Evolutionary conservation across 1,140 invertebrate species (phyloP).

Genomic region (Whitmania pigra): DNA sequence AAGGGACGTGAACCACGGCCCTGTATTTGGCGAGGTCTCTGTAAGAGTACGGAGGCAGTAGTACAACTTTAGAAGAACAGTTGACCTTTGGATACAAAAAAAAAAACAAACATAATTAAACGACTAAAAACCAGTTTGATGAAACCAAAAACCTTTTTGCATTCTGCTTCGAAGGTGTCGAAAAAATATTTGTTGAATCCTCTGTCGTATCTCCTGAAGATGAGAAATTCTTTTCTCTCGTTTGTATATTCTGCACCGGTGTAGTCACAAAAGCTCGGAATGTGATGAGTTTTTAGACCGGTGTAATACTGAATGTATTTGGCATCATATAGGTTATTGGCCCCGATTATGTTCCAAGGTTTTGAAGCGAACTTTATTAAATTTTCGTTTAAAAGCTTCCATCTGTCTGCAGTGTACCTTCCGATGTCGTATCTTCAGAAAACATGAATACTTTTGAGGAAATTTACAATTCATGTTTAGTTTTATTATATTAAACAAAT

Average conservation of each 20-base stretch:
- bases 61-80: background rate
- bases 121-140: too few species aligned
- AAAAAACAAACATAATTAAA: too few species aligned
- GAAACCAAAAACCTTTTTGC: background rate
- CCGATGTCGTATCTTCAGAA: slow-evolving; percentile 3
- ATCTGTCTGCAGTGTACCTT: slow-evolving; percentile 8
- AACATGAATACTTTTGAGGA: background rate
- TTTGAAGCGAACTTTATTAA: background rate
- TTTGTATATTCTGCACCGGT: background rate
- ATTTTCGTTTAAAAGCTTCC: slow-evolving; percentile 14
- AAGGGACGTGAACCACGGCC: slow-evolving; percentile 25
- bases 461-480: too few species aligned
- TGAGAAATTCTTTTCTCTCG: background rate
- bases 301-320: slow-evolving; percentile 18
- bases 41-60: slow-evolving; percentile 10
- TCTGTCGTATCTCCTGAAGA: background rate
- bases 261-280: background rate
- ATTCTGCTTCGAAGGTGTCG: background rate
- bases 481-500: too few species aligned
- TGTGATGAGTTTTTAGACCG: background rate
- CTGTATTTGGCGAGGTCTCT: slow-evolving; percentile 22
- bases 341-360: slow-evolving; percentile 12
- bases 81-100: background rate
- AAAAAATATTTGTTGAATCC: slow-evolving; percentile 11
- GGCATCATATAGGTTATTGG: slow-evolving; percentile 14